phyloP scores from a whole-genome alignment of 37 sponge, comb jelly and placozoan species.

The Halisarca cf. caerulea region DNA sequence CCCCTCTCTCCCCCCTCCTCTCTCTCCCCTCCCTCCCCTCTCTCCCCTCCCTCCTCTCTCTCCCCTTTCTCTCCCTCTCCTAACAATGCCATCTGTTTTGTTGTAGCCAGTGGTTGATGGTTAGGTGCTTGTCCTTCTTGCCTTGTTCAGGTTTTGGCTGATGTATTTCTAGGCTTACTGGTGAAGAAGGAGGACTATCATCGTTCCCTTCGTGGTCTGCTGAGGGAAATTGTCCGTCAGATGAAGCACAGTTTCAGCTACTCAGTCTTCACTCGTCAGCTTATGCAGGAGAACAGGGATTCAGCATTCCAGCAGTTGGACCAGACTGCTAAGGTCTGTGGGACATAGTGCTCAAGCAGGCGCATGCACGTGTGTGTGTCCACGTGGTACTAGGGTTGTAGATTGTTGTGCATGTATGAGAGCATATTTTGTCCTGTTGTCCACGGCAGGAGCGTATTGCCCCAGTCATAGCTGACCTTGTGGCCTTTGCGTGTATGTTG shows the following conservation, averaged over 20 bases:
- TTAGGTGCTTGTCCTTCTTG: no score
- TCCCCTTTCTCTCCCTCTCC: background rate
- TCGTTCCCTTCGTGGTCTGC: conserved; percentile 69
- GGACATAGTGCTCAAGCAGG: no score
- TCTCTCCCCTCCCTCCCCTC: background rate
- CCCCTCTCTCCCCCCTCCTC: background rate
- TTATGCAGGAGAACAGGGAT: conserved; percentile 73
- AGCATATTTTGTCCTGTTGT: no score
- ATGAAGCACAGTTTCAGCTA: conserved; percentile 71
- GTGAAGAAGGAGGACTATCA: conserved; percentile 76
- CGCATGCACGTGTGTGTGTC: no score
- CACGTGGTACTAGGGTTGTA: no score
- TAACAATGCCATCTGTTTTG: background rate
- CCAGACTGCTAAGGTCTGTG: conserved; percentile 49
- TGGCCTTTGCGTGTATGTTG: conserved; percentile 59
- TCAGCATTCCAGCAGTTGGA: conserved; percentile 45
- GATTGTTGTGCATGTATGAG: no score
- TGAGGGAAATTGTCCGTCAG: conserved; percentile 81
- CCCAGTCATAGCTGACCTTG: conserved; percentile 67
- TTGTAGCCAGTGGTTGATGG: no score
- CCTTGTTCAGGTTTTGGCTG: conserved; percentile 53
- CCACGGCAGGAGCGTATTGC: conserved; percentile 78
- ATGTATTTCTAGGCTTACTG: conserved; percentile 76
- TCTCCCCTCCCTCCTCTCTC: background rate
- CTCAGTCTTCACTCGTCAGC: conserved; percentile 54